phyloP scores from a whole-genome alignment of 2,888 invertebrate genomes.

The Buathra laborator region DNA sequence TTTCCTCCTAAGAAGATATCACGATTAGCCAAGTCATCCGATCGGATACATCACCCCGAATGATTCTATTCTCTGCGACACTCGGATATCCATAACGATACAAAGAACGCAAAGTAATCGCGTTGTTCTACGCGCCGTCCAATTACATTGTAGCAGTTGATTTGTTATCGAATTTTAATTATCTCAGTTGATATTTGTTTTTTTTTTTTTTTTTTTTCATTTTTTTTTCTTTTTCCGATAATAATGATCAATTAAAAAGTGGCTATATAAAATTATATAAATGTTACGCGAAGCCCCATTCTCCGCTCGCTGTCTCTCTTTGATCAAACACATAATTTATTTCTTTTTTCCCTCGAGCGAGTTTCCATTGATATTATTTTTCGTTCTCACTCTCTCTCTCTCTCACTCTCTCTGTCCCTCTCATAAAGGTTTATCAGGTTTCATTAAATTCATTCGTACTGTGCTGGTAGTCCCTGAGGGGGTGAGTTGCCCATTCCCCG shows the following conservation, averaged over 20 bases:
- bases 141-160: background rate
- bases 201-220: background rate
- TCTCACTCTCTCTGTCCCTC: background rate
- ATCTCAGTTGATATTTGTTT: background rate
- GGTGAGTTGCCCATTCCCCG: slow-evolving; percentile 5
- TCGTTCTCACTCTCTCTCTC: background rate
- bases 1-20: no score
- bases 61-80: background rate
- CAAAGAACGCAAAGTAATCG: background rate
- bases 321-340: slow-evolving; percentile 30
- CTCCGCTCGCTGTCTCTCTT: background rate
- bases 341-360: slow-evolving; percentile 25
- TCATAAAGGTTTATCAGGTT: slow-evolving; percentile 24
- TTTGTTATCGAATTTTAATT: slow-evolving; percentile 21
- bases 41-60: background rate
- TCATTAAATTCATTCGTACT: slow-evolving; percentile 52
- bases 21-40: no score
- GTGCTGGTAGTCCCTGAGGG: slow-evolving; percentile 14
- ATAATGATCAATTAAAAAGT: slow-evolving; percentile 26
- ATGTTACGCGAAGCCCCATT: background rate
- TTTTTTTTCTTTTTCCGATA: background rate
- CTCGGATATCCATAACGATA: background rate
- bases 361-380: slow-evolving; percentile 33
- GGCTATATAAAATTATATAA: background rate
- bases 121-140: background rate